Evolutionary conservation across 2,797 vertebrate species (phyloP), one percentile per base, ranked within the genome.

Genomic region (Enteromius trimaculatus): DNA sequence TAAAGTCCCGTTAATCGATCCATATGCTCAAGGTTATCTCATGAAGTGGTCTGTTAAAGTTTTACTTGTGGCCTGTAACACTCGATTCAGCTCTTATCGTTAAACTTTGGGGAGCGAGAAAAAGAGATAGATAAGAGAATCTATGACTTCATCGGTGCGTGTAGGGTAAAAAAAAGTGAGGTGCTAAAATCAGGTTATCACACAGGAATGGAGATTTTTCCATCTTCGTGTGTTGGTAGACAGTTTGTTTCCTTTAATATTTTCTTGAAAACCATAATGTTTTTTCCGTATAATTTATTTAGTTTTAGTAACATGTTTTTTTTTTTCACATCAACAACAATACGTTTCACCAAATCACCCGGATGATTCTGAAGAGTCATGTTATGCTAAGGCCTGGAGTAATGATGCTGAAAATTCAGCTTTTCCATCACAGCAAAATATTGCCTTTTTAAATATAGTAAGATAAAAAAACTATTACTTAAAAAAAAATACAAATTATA

Each of bases 1-100:
- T 77, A 47, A 42, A 44, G 37, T 42, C 66, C 44, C 53, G 34
- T 70, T 60, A n/a, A 77, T 60, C 26, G 44, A 69, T 34, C 58
- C 4, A 5, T 58, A 72, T 53, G 31, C 29, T 82, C 71, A 82
- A 83, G 74, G 74, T 70, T 70, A 49, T 55, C 74, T 69, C 6
- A 47, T 44, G 34, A 55, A 77, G 37, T 19, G 34, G 21, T 39
- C 47, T 53, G 62, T n/a, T 19, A 42, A 60, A 58, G 74, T 31
- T 77, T 68, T 69, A 44, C 51, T 26, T 64, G 17, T 34, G 19
- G 14, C 17, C 21, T 17, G 11, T n/a, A 26, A 60, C 8, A 81
- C 71, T 62, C 1, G 51, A 44, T 34, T 31, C 4, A 2, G 23
- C 29, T 60, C 7, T 44, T 55, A 49, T 58, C 72, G 16, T 42